Evolutionary conservation across 2,888 invertebrate genomes (phyloP), one percentile per base, ranked within the genome.

Genomic region (Oscheius onirici): DNA sequence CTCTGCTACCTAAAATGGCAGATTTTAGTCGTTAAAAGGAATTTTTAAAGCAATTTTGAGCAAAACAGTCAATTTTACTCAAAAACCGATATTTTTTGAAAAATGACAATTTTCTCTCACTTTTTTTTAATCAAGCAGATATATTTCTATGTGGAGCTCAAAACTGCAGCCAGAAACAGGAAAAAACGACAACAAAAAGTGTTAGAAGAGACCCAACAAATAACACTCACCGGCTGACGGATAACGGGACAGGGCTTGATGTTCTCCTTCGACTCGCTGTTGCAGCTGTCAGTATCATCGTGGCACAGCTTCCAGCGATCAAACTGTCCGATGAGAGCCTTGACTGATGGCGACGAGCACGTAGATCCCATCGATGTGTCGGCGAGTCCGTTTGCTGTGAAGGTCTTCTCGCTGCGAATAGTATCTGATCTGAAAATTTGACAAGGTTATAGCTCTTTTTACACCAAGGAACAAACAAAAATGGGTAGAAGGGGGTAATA

Each of bases 311-410:
- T 51, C 52, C 20, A 41, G 11, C 54, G 52, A 40, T 66, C 54
- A 22, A 66, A 66, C n/a, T 54, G 66, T 17, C 66, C 63, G 24
- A 63, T 63, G 17, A 63, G 34, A 26, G 24, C 49, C 46, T 63
- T 63, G 2, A 63, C 63, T 2, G 63, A 49, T 22, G 63, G 63
- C 15, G 63, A 63, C 8, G 63, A 63, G 34, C 46, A 46, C 1
- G 49, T 28, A 3, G 63, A 20, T 28, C 63, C 63, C 63, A 63
- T 63, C 46, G 46, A 46, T 40, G 17, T 40, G 40, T 58, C 43
- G 17, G 43, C 17, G n/a, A 20, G 3, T 20, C 6, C 20, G 41
- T 0, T 40, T 41, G 34, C 3, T 34, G 34, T 34, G 5, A 34
- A 8, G n/a, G n/a, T n/a, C 8, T 34, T 3, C 34, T 34, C 34